Conservation (phyloP, 2,113 vertebrate genomes). For the Baryphthengus martii region DNA sequence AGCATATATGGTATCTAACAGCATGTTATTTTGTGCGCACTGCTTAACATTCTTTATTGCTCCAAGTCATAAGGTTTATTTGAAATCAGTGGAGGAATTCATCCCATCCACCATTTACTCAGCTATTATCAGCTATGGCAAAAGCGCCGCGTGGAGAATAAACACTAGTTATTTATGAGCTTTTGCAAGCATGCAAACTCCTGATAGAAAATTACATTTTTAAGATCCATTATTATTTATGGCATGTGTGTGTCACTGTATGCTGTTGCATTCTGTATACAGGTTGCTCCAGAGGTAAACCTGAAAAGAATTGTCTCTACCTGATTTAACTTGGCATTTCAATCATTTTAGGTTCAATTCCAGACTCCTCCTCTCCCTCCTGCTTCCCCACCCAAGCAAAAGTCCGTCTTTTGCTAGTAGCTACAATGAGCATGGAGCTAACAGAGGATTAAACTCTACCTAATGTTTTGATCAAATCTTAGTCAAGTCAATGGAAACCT, state of each 20-base stretch:
- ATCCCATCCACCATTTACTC: constrained; percentile 65
- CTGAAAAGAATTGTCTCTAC: neutral
- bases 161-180: constrained; percentile 68
- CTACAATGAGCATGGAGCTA: neutral
- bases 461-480: neutral
- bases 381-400: neutral
- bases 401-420: neutral
- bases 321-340: neutral
- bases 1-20: constrained; percentile 61
- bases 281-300: neutral
- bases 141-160: constrained; percentile 61
- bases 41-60: constrained; percentile 69
- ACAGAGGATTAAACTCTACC: neutral
- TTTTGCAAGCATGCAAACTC: constrained; percentile 37
- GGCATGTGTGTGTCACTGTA: neutral
- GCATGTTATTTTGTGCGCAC: constrained; percentile 66
- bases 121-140: constrained; percentile 66
- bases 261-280: neutral
- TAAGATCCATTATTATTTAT: constrained; percentile 51
- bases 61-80: constrained; percentile 61
- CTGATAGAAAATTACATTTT: constrained; percentile 69
- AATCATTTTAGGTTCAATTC: neutral
- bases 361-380: neutral
- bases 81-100: constrained; percentile 67
- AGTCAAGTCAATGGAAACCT: neutral